Base-by-base conservation (phyloP, 2,888 invertebrate genomes). In the Hirudinaria manillensis region DNA sequence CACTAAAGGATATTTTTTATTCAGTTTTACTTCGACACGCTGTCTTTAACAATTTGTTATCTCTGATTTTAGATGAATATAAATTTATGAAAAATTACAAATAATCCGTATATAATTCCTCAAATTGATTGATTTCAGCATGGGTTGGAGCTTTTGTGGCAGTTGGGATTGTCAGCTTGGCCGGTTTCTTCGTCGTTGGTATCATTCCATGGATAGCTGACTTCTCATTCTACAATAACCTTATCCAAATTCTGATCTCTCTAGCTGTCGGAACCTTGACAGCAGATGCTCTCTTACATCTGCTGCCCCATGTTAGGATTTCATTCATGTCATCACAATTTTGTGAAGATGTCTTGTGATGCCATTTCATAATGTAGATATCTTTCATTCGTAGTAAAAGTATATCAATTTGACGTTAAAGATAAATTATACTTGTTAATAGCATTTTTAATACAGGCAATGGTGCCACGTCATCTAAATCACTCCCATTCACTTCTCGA, bases 221-320 rank as follows among this genome's bases (percentile, higher is more conserved):
- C 27, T 80, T 78, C 68, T 91, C 82, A 91, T 92, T 92, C 83
- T 94, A 94, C 83, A 91, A 93, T 80, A 91, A 92, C 79, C 85
- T 94, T 34, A 87, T 94, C 74, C 94, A 94, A 84, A 93, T 93
- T 85, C 87, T 94, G 79, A 93, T 94, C 3, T 93, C 94, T 0
- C 87, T 94, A 79, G 94, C 94, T 21, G 91, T 94, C 56, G 94
- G 93, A 0, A 92, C 93, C 0, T 87, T 93, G 76, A 91, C 92
- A 72, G 94, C 94, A 0, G 94, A 94, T 86, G 94, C 94, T 0
- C 86, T 94, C 53, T 86, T 94, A 78, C 94, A 95, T 87, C 88
- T 94, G 56, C 87, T 94, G 85, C 94, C 94, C 24, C 80, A 80
- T 72, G 81, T 82, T 68, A 77, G 79, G 13, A 10, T 16, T 16